A percentile compares a stretch with the other conserved stretches of the same genome.
phyloP scores from a whole-genome alignment of 1,140 invertebrate genomes.

The Drosophila pallidifrons region DNA sequence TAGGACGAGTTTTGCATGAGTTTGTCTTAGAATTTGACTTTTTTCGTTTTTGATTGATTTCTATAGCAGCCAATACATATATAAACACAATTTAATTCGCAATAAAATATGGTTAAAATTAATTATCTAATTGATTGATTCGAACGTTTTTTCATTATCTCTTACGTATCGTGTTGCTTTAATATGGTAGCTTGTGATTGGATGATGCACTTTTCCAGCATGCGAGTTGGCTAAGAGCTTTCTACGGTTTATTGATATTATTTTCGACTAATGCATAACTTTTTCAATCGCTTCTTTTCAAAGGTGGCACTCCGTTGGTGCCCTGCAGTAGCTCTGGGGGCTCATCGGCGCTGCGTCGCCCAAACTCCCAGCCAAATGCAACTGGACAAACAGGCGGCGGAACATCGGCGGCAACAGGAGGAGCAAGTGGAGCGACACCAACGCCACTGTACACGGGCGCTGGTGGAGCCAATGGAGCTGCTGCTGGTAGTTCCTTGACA shows the following conservation, averaged over 20 bases:
- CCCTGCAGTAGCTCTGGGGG: slow-evolving; percentile 77
- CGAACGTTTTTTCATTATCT: slow-evolving; percentile 34
- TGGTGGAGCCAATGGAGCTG: slow-evolving; percentile 40
- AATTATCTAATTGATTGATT: slow-evolving; percentile 43
- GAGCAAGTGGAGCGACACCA: slow-evolving; percentile 33
- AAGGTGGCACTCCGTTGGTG: slow-evolving; percentile 87
- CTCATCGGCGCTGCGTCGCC: slow-evolving; percentile 58
- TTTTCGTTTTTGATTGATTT: slow-evolving; percentile 7
- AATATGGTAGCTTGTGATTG: slow-evolving; percentile 53
- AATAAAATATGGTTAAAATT: slow-evolving; percentile 36
- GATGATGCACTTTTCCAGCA: slow-evolving; percentile 56
- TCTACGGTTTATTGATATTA: neutral
- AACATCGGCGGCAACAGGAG: slow-evolving; percentile 23
- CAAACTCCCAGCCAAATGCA: slow-evolving; percentile 49
- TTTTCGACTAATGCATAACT: slow-evolving; percentile 40
- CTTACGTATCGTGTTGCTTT: slow-evolving; percentile 34
- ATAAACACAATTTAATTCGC: slow-evolving; percentile 44
- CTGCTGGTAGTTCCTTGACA: slow-evolving; percentile 37
- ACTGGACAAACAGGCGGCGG: slow-evolving; percentile 29
- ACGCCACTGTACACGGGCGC: slow-evolving; percentile 53
- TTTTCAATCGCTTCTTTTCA: slow-evolving; percentile 52
- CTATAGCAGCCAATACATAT: slow-evolving; percentile 25
- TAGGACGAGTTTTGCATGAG: slow-evolving; percentile 38
- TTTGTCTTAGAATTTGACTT: slow-evolving; percentile 27
- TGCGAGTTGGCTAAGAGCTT: slow-evolving; percentile 61